A percentile compares a stretch with the other conserved stretches of the same genome.
Evolutionary conservation across 2,888 invertebrate species (phyloP).

Genomic region (Brachynemurus nebulosus): DNA sequence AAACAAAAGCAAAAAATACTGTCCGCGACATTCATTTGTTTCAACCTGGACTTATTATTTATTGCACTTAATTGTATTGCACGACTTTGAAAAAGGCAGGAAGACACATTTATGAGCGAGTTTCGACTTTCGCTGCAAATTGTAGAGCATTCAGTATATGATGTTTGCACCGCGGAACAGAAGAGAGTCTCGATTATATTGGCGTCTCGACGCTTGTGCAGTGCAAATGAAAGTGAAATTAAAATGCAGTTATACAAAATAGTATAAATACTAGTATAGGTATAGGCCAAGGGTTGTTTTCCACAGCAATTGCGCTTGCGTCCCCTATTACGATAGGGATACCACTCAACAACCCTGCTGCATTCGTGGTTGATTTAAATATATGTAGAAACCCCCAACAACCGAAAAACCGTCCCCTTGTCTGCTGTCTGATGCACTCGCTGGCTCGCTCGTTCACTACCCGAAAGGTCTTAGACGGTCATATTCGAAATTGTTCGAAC

Average conservation of each 20-base stretch:
- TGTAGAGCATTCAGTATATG: too few species aligned
- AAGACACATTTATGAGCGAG: too few species aligned
- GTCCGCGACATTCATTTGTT: too few species aligned
- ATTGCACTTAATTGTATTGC: too few species aligned
- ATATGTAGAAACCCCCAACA: background rate
- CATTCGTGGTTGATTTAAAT: slow-evolving; percentile 4
- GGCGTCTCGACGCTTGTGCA: slow-evolving; percentile 4
- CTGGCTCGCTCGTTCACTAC: background rate
- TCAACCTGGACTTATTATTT: too few species aligned
- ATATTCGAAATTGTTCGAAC: too few species aligned
- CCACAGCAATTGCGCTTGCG: slow-evolving; percentile 6
- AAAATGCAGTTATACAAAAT: slow-evolving; percentile 28
- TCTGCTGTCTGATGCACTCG: slow-evolving; percentile 1
- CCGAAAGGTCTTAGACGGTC: slow-evolving; percentile 9
- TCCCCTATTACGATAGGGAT: slow-evolving; percentile 3
- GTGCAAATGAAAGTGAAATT: slow-evolving; percentile 32
- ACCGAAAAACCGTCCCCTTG: slow-evolving; percentile 3
- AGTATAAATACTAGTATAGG: slow-evolving; percentile 4
- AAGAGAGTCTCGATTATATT: too few species aligned
- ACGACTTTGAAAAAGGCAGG: too few species aligned
- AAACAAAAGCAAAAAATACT: too few species aligned
- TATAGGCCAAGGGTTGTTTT: slow-evolving; percentile 7
- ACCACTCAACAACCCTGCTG: too few species aligned
- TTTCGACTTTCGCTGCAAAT: too few species aligned
- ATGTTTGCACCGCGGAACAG: too few species aligned